Conservation (phyloP, 2,888 invertebrate species). For the Plagiodera versicolora region DNA sequence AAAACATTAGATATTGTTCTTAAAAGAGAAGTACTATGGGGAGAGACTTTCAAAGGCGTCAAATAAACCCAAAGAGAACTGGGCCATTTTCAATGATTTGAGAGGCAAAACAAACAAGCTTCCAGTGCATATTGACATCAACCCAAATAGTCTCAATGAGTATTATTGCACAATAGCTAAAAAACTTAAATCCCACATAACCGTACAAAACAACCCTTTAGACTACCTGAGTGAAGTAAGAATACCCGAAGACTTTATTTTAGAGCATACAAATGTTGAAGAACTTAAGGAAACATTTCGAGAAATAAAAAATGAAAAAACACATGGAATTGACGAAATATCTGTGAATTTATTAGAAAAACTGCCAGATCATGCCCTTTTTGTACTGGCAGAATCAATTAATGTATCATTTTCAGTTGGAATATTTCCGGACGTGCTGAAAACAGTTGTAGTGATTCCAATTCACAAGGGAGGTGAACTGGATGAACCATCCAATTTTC, state of each 20-base stretch:
- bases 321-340: slow-evolving; percentile 8
- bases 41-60: too few relatives aligned
- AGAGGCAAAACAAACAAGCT: not conserved
- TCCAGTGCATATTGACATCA: not conserved
- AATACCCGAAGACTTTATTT: slow-evolving; percentile 2
- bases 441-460: not conserved
- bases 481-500: not conserved
- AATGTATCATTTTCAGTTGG: slow-evolving; percentile 10
- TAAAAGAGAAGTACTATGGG: too few relatives aligned
- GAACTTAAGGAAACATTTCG: slow-evolving; percentile 4
- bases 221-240: slow-evolving; percentile 41
- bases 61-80: not conserved
- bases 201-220: not conserved
- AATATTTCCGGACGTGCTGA: not conserved
- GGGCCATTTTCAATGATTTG: slow-evolving; percentile 10
- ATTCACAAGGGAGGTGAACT: not conserved
- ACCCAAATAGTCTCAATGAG: not conserved
- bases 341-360: slow-evolving; percentile 9
- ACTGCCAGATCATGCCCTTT: slow-evolving; percentile 11
- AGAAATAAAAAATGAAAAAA: slow-evolving; percentile 3
- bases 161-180: not conserved
- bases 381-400: not conserved
- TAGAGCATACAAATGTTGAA: slow-evolving; percentile 3
- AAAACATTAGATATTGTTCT: too few relatives aligned
- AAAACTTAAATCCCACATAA: not conserved